Conservation (phyloP, 2,797 vertebrate genomes). For the Philypnodon macrostomus region DNA sequence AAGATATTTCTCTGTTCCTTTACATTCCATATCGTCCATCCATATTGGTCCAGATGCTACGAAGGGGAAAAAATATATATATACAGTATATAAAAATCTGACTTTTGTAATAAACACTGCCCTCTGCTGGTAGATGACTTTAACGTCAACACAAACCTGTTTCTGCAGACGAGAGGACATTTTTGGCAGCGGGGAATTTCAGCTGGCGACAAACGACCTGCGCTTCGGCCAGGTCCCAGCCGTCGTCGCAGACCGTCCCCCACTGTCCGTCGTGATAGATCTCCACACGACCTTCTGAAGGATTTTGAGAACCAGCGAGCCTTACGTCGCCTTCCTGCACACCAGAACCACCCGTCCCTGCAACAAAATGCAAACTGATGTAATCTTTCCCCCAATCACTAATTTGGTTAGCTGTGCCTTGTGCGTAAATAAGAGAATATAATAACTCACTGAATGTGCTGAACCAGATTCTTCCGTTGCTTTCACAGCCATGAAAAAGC, state of each 20-base stretch:
- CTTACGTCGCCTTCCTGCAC: slow-evolving; percentile 58
- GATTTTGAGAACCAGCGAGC: slow-evolving; percentile 42
- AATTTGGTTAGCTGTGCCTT: too few relatives aligned
- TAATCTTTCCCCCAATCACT: too few relatives aligned
- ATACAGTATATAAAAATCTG: not conserved
- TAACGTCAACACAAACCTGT: slow-evolving; percentile 48
- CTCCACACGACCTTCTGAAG: slow-evolving; percentile 70
- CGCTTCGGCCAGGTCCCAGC: slow-evolving; percentile 64
- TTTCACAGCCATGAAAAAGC: slow-evolving; percentile 34
- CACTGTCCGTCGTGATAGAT: slow-evolving; percentile 67
- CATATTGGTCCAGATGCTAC: slow-evolving; percentile 68
- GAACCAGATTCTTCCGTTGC: not conserved
- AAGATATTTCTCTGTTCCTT: slow-evolving; percentile 67
- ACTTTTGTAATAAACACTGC: slow-evolving; percentile 19
- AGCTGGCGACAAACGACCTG: slow-evolving; percentile 74
- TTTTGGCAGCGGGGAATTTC: slow-evolving; percentile 56
- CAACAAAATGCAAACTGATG: not conserved
- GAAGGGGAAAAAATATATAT: not conserved
- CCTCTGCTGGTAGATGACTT: slow-evolving; percentile 42
- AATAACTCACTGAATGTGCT: slow-evolving; percentile 54
- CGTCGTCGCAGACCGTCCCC: slow-evolving; percentile 76
- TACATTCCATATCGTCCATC: slow-evolving; percentile 73
- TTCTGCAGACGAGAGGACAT: too few relatives aligned
- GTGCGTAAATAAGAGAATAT: not conserved
- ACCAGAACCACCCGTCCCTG: not conserved